Evolutionary conservation across 2,113 vertebrate genomes (phyloP).

Genomic region (Cheirogaleus medius): DNA sequence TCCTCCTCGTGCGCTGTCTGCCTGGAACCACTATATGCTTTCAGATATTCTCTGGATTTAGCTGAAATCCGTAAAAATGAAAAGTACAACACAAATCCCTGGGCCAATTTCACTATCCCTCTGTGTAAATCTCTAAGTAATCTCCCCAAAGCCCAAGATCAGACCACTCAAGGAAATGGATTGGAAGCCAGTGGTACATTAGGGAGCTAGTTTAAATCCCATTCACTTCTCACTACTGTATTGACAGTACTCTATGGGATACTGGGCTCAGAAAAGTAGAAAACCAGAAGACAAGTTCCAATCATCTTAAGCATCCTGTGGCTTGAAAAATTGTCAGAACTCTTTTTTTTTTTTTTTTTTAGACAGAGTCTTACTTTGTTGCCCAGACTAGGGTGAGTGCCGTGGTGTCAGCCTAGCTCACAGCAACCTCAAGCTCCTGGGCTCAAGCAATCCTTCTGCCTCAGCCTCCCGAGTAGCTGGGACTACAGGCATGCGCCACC

Average conservation of each 20-base stretch:
- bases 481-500: no score
- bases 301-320: background rate
- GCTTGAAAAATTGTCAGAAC: background rate
- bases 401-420: no score
- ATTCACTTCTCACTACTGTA: background rate
- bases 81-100: constrained; percentile 42
- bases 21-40: background rate
- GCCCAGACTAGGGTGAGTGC: no score
- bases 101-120: background rate
- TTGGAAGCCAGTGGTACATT: rapidly evolving
- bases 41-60: background rate
- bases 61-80: constrained; percentile 10
- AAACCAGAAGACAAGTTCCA: background rate
- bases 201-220: background rate
- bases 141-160: background rate
- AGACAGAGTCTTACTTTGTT: no score
- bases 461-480: no score
- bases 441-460: no score
- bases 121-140: background rate
- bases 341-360: no score
- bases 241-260: background rate
- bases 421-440: no score
- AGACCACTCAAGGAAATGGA: background rate
- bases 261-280: background rate
- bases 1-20: background rate